phyloP scores from a whole-genome alignment of 2,113 vertebrate species.

The Carassius auratus region DNA sequence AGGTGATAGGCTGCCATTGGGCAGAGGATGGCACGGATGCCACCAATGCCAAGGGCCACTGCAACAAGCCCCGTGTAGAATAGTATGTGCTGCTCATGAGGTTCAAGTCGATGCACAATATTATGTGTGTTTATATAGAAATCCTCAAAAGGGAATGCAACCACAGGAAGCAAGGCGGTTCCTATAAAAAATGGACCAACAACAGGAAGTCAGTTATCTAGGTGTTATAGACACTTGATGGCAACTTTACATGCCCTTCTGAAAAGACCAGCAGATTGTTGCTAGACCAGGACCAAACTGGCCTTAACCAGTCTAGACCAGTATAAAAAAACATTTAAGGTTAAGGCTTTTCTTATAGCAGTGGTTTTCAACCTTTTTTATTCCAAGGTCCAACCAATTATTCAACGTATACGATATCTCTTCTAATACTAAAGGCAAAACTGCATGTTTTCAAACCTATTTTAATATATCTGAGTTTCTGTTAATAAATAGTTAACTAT shows the following conservation, averaged over 20 bases:
- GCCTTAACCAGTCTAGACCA: not conserved
- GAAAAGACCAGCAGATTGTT: not conserved
- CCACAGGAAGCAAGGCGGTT: slow-evolving; percentile 82
- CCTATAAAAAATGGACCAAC: slow-evolving; percentile 70
- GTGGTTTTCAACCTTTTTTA: too few relatives aligned
- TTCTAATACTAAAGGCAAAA: too few relatives aligned
- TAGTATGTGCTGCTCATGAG: slow-evolving; percentile 78
- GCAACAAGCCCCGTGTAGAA: slow-evolving; percentile 84
- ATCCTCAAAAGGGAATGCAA: slow-evolving; percentile 90
- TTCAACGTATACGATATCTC: too few relatives aligned
- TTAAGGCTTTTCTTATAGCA: too few relatives aligned
- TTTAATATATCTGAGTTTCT: too few relatives aligned
- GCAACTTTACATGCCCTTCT: not conserved
- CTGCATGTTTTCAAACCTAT: too few relatives aligned
- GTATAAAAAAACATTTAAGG: too few relatives aligned
- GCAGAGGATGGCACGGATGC: slow-evolving; percentile 84
- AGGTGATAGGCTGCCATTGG: slow-evolving; percentile 80
- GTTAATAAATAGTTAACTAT: too few relatives aligned
- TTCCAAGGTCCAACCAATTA: too few relatives aligned
- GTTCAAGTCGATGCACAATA: slow-evolving; percentile 72
- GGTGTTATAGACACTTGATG: not conserved
- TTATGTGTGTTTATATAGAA: slow-evolving; percentile 80
- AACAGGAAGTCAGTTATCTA: not conserved
- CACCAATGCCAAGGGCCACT: slow-evolving; percentile 83
- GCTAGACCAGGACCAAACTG: not conserved